Conservation (phyloP, 2,888 invertebrate species). For the Drosophila ezoana region DNA sequence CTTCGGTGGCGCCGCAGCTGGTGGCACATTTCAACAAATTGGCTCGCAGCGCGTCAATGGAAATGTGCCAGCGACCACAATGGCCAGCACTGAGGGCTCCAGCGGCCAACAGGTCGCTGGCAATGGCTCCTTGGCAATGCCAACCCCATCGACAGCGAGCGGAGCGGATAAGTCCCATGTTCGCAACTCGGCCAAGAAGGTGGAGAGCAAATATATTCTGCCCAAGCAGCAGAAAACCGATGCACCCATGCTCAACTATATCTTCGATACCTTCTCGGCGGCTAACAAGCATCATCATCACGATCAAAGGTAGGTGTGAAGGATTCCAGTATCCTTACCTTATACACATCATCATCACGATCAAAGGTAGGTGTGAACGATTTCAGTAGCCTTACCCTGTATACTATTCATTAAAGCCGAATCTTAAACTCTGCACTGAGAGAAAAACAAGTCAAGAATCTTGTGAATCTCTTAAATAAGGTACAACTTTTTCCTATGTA, state of each 20-base stretch:
- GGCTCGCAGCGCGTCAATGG: slow-evolving; percentile 77
- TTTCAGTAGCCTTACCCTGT: no score
- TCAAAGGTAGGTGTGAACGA: slow-evolving; percentile 87
- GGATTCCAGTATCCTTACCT: no score
- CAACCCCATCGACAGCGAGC: slow-evolving; percentile 43
- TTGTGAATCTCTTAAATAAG: no score
- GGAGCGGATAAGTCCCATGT: slow-evolving; percentile 43
- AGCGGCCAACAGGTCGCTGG: slow-evolving; percentile 40
- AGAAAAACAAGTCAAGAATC: no score
- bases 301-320: slow-evolving; percentile 86
- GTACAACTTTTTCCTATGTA: no score
- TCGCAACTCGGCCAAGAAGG: slow-evolving; percentile 71
- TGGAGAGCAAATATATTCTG: slow-evolving; percentile 84
- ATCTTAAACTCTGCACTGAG: no score
- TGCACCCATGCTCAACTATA: slow-evolving; percentile 90
- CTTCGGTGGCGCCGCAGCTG: slow-evolving; percentile 35
- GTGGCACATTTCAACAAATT: slow-evolving; percentile 70
- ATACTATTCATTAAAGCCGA: no score
- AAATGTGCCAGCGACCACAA: slow-evolving; percentile 21
- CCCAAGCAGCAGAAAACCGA: slow-evolving; percentile 87
- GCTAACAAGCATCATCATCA: slow-evolving; percentile 90
- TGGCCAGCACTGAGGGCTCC: slow-evolving; percentile 17
- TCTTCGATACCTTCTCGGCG: slow-evolving; percentile 89
- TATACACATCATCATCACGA: slow-evolving; percentile 88
- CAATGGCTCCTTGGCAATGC: slow-evolving; percentile 21